Evolutionary conservation across 2,797 vertebrate genomes (phyloP).

Genomic region (Tachyglossus aculeatus): DNA sequence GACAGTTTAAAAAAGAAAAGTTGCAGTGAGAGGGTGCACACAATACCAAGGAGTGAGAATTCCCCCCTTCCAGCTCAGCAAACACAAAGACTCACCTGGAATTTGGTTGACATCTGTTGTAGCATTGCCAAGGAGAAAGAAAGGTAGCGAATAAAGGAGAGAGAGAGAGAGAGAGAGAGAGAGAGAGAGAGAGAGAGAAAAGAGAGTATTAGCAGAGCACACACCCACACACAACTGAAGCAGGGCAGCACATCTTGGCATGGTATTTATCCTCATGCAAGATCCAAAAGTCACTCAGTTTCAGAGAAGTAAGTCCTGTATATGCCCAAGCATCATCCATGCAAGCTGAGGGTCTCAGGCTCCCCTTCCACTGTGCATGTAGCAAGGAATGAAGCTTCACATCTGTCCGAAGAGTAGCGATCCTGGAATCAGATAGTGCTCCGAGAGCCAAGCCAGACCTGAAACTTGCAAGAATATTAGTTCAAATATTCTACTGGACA

Average conservation of each 20-base stretch:
- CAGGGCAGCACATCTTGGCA: conserved; percentile 82
- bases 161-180: conserved; percentile 60
- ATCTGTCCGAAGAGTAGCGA: conserved; percentile 83
- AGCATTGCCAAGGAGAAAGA: conserved; percentile 73
- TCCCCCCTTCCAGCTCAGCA: conserved; percentile 48
- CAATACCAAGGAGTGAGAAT: conserved; percentile 11
- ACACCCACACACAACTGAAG: conserved; percentile 67
- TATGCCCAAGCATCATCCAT: conserved; percentile 72
- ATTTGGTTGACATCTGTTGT: conserved; percentile 87
- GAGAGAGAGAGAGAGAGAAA: conserved; percentile 59
- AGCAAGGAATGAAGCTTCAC: conserved; percentile 50
- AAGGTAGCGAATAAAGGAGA: conserved; percentile 60
- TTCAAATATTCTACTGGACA: conserved; percentile 70
- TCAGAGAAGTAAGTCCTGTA: conserved; percentile 59
- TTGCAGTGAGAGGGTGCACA: no score
- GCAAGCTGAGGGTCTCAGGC: conserved; percentile 69
- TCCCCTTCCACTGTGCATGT: conserved; percentile 87
- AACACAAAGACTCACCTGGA: conserved; percentile 89
- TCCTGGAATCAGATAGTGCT: conserved; percentile 83
- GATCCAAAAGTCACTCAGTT: conserved; percentile 67
- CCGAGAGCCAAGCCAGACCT: conserved; percentile 56
- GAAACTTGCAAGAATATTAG: conserved; percentile 77
- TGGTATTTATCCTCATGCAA: conserved; percentile 90
- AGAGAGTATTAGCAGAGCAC: conserved; percentile 81
- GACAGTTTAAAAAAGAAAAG: no score